Evolutionary conservation across 2,113 vertebrate genomes (phyloP), one percentile per base, ranked within the genome.

Genomic region (Gambusia holbrooki): DNA sequence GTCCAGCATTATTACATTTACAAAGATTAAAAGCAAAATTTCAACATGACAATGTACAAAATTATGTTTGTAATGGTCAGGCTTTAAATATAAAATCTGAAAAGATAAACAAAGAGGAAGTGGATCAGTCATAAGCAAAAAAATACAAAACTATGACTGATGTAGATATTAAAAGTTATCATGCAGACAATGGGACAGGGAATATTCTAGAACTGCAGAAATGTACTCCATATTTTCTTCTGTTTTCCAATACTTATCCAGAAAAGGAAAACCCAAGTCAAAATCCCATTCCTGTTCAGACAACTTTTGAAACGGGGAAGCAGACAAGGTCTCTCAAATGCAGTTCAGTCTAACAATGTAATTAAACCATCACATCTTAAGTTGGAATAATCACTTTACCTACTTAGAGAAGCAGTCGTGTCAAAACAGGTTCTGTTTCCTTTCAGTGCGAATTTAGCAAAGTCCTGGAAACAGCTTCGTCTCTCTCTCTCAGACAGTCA

Each of bases 361-460:
- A 72, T 72, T 12, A 58, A 81, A 75, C 68, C 11, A 25, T 17
- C 40, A 45, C 58, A 54, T 11, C 9, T 14, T 74, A 12, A 60
- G 17, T 17, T 51, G 9, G 37, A 68, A 63, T n/a, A 33, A 84
- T 66, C 75, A 13, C 73, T 64, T 19, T 8, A 75, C 70, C 33
- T 54, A 70, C 66, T 32, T 77, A 74, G 35, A 74, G 13, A 48
- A 60, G 25, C 6, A 7, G 0, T 27, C 4, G 7, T 40, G 28
- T 11, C 6, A 11, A 19, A 28, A 2, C 1, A 73, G 33, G 6
- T 25, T 76, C 33, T 19, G 32, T 64, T 65, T 61, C 45, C 67
- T 58, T 27, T 30, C 64, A 69, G 8, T 62, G 0, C 32, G 30
- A 68, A 68, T 35, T 13, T 33, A 48, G 45, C 15, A 48, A 73